Evolutionary conservation across 2,797 vertebrate species (phyloP).

Genomic region (Sandelia bainsii): DNA sequence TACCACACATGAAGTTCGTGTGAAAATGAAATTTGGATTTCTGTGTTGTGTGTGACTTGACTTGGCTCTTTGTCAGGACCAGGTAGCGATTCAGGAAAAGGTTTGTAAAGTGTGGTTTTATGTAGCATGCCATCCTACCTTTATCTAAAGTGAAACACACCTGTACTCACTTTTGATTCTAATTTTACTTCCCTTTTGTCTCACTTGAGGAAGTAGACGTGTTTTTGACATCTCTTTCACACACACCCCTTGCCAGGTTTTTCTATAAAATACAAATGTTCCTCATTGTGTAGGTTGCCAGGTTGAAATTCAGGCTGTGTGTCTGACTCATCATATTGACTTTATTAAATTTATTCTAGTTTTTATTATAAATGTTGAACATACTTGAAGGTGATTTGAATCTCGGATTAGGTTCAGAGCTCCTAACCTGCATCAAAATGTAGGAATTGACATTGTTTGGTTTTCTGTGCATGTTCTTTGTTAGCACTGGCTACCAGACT

Average conservation of each 20-base stretch:
- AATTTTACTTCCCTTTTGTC: constrained; percentile 43
- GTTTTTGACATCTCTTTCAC: constrained; percentile 44
- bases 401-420: constrained; percentile 7
- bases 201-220: constrained; percentile 60
- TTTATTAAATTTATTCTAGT: background rate
- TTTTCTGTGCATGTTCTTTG: constrained; percentile 37
- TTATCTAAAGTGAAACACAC: constrained; percentile 13
- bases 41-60: background rate
- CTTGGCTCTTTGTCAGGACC: background rate
- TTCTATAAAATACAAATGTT: constrained; percentile 34
- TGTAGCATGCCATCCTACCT: constrained; percentile 6
- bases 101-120: constrained; percentile 4
- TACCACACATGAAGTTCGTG: constrained; percentile 3
- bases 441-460: constrained; percentile 23
- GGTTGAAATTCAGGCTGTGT: constrained; percentile 1
- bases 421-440: background rate
- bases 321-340: constrained; percentile 2
- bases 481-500: constrained; percentile 39
- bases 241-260: constrained; percentile 36
- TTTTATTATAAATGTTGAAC: constrained; percentile 3
- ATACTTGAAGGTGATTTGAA: constrained; percentile 3
- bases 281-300: constrained; percentile 14
- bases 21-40: constrained; percentile 6
- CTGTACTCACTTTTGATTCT: background rate
- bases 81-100: constrained; percentile 5